A percentile compares a stretch with the other conserved stretches of the same genome.
Evolutionary conservation across 2,113 vertebrate species (phyloP).

Genomic region (Datnioides undecimradiatus): DNA sequence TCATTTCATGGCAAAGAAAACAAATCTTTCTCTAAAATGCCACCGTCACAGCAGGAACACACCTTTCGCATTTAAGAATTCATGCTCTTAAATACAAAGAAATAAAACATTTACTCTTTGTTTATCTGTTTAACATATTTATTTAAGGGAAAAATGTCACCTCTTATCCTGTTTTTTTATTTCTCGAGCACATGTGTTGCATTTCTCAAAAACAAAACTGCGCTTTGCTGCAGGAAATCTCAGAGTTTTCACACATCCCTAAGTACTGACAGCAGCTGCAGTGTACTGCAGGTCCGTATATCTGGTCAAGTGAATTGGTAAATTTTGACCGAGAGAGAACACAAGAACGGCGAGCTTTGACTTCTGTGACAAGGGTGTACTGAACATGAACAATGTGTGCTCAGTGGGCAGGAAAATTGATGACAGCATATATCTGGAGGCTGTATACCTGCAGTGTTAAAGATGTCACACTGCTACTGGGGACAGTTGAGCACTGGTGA

Average conservation of each 20-base stretch:
- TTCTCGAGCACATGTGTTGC: not conserved
- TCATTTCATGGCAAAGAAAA: constrained; percentile 66
- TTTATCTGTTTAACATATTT: not conserved
- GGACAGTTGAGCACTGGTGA: constrained; percentile 59
- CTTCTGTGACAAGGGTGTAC: constrained; percentile 66
- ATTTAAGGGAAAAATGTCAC: constrained; percentile 38
- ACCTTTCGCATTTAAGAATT: constrained; percentile 63
- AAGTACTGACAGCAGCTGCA: not conserved
- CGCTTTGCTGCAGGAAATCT: not conserved
- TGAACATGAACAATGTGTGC: constrained; percentile 64
- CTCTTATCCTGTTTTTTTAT: not conserved
- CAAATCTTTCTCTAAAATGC: constrained; percentile 67
- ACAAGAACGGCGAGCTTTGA: constrained; percentile 51
- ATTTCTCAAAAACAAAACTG: not conserved
- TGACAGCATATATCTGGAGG: constrained; percentile 66
- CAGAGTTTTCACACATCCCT: not conserved
- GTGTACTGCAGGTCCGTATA: not conserved
- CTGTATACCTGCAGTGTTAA: constrained; percentile 66
- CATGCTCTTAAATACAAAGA: constrained; percentile 66
- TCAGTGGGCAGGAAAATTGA: constrained; percentile 75
- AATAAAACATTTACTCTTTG: constrained; percentile 18
- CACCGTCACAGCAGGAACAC: constrained; percentile 56
- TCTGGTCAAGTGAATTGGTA: constrained; percentile 43
- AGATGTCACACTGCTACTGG: constrained; percentile 64
- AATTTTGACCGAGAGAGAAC: constrained; percentile 28